Evolutionary conservation across 1,140 invertebrate genomes (phyloP), one percentile per base, ranked within the genome.

Genomic region (Anadara kagoshimensis): DNA sequence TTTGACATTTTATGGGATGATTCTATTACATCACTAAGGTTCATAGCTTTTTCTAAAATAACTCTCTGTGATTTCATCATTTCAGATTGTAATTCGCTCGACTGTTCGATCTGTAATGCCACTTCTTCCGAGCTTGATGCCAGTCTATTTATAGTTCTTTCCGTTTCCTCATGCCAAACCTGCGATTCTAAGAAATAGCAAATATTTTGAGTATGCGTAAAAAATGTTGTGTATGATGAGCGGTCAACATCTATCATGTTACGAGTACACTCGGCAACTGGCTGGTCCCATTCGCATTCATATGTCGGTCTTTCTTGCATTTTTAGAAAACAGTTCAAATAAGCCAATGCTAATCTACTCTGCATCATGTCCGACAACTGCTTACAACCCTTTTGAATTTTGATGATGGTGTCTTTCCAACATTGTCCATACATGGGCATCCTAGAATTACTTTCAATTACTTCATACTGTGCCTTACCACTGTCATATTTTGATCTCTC

Each of bases 271-370:
- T 90, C 87, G 36, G 88, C 65, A 20, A 91, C 74, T 10, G 75
- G 53, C 18, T 80, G 41, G 12, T 81, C 86, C 73, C 71, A 83
- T 84, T 91, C 84, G 81, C 93, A 94, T 7, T 89, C 79, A 78
- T 92, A 92, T 3, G 83, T 43, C 87, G 12, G 81, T 76, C 75
- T 91, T 86, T 18, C 93, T 91, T 75, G 92, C 90, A 90, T 92
- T 92, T 91, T 87, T 22, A 93, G 85, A 85, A 93, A 94, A 86
- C 93, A 94, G 81, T 93, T 92, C 1, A 93, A 90, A 79, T 94
- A 91, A n/a, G 87, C 81, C 43, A 94, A 83, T 10, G 93, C 92
- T 29, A 94, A 86, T 22, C 91, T 80, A 41, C 90, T 91, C 85
- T 94, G 93, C 22, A 90, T 85, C 18, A 92, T 87, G 80, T 93